These are phyloP conservation scores for Clitarchus hookeri DNA, from an alignment of 2,888 invertebrate genomes.

Conservation along the genomic window DNA sequence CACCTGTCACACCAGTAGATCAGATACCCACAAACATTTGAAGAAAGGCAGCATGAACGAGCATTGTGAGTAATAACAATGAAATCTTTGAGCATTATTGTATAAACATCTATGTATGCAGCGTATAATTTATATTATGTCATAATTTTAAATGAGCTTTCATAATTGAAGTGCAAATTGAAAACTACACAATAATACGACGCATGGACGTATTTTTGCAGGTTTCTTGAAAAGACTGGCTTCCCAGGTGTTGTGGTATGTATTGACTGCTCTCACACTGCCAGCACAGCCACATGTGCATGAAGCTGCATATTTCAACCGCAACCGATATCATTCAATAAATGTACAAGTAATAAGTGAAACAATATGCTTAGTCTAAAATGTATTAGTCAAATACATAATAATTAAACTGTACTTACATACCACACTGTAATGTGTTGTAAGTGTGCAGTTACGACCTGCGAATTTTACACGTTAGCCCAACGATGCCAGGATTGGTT, in stretches of 20 bases:
- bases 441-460: not conserved
- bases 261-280: slow-evolving; percentile 40
- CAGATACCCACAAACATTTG: slow-evolving; percentile 30
- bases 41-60: not conserved
- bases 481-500: not conserved
- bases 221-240: slow-evolving; percentile 29
- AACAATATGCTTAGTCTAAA: not conserved
- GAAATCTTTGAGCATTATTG: too few relatives aligned
- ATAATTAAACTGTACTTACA: too few relatives aligned
- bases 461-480: not conserved
- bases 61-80: not conserved
- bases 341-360: slow-evolving; percentile 33
- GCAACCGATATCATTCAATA: slow-evolving; percentile 28
- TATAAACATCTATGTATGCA: too few relatives aligned
- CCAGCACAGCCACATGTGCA: slow-evolving; percentile 18
- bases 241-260: slow-evolving; percentile 39
- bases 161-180: not conserved
- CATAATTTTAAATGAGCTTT: too few relatives aligned
- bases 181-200: not conserved
- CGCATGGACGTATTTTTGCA: not conserved
- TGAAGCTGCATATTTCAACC: slow-evolving; percentile 30
- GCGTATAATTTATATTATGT: not conserved
- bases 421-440: not conserved
- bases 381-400: too few relatives aligned
- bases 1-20: slow-evolving; percentile 33